Evolutionary conservation across 2,113 vertebrate species (phyloP).

Genomic region (Leptobrachium ailaonicum): DNA sequence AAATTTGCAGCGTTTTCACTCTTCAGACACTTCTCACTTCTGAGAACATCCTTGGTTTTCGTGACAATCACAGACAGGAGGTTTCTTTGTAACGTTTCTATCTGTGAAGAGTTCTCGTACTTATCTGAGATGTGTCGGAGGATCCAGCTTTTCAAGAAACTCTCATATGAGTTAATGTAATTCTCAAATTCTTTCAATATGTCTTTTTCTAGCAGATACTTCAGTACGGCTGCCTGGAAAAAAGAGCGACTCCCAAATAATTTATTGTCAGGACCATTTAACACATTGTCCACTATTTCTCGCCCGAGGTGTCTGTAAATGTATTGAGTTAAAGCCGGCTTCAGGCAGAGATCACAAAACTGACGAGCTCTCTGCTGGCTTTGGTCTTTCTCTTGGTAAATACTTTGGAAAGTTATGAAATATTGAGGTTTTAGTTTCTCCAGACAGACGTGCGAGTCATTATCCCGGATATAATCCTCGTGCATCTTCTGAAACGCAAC

Average conservation of each 20-base stretch:
- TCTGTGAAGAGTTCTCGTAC: neutral
- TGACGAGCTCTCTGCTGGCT: slow-evolving; percentile 26
- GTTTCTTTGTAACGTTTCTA: slow-evolving; percentile 8
- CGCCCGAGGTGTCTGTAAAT: slow-evolving; percentile 40
- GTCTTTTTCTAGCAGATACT: slow-evolving; percentile 37
- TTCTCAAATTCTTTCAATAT: slow-evolving; percentile 15
- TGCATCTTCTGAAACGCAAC: slow-evolving; percentile 28
- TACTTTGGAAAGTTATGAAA: slow-evolving; percentile 29
- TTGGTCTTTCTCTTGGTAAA: slow-evolving; percentile 33
- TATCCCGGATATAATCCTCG: slow-evolving; percentile 10
- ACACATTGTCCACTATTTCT: slow-evolving; percentile 46
- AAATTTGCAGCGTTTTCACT: slow-evolving; percentile 10
- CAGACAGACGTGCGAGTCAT: slow-evolving; percentile 9
- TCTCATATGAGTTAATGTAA: slow-evolving; percentile 39
- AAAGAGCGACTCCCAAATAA: slow-evolving; percentile 25
- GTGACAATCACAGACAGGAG: slow-evolving; percentile 13
- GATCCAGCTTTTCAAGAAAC: slow-evolving; percentile 52
- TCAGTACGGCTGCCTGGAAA: slow-evolving; percentile 44
- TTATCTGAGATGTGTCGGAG: slow-evolving; percentile 2
- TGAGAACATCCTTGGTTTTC: slow-evolving; percentile 8
- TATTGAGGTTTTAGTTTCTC: slow-evolving; percentile 29
- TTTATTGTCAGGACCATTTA: slow-evolving; percentile 9
- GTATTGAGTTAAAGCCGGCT: slow-evolving; percentile 27
- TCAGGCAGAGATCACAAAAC: slow-evolving; percentile 47
- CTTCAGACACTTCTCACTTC: neutral